A percentile compares a stretch with the other conserved stretches of the same genome.
These are phyloP conservation scores for Drosophila recens DNA, from an alignment of 2,888 invertebrate species.

Conservation along the genomic window DNA sequence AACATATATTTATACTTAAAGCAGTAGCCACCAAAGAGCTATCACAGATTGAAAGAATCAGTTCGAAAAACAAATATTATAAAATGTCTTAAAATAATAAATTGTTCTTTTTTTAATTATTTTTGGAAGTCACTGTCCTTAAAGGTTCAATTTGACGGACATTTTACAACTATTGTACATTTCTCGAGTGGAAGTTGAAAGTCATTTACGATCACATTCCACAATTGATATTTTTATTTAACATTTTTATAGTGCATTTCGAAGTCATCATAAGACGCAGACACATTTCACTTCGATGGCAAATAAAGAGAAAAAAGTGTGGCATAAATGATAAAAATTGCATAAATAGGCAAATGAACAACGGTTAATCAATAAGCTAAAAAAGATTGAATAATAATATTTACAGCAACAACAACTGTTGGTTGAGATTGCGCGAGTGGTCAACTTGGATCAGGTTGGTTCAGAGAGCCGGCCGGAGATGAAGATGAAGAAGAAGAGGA, in stretches of 20 bases:
- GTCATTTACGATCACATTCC: slow-evolving; percentile 3
- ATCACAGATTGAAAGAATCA: too few relatives aligned
- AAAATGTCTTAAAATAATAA: too few relatives aligned
- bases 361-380: slow-evolving; percentile 77
- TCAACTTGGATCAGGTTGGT: slow-evolving; percentile 47
- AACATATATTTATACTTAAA: too few relatives aligned
- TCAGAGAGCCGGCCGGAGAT: slow-evolving; percentile 40
- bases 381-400: slow-evolving; percentile 74
- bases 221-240: neutral
- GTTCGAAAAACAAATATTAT: too few relatives aligned
- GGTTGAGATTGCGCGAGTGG: slow-evolving; percentile 50
- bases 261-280: neutral
- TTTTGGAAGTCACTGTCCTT: neutral
- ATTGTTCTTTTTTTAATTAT: too few relatives aligned
- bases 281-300: slow-evolving; percentile 11
- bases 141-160: neutral
- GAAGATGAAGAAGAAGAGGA: too few relatives aligned
- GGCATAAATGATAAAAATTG: slow-evolving; percentile 70
- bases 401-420: slow-evolving; percentile 38
- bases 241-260: slow-evolving; percentile 4
- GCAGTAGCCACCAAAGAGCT: too few relatives aligned
- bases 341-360: slow-evolving; percentile 80
- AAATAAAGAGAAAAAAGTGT: slow-evolving; percentile 18
- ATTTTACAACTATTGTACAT: slow-evolving; percentile 3
- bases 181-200: neutral